Percentiles rank a stretch among this genome's conserved stretches.
Conservation (phyloP, 2,113 vertebrate species). For the Channa argus region DNA sequence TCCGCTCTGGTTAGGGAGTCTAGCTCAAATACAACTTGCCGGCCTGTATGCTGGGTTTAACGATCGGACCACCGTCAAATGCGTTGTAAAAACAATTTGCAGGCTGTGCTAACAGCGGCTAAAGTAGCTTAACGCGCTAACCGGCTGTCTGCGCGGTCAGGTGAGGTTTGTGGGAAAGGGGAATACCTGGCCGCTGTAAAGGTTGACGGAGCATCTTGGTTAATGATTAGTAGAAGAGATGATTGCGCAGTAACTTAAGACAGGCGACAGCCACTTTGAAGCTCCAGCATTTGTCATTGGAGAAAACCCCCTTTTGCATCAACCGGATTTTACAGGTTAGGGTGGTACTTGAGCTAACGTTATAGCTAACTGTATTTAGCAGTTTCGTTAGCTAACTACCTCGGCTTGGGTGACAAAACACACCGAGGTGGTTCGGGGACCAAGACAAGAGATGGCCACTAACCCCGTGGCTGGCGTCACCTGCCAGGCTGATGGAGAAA, state of each 20-base stretch:
- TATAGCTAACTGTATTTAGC: constrained; percentile 39
- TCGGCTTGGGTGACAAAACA: neutral
- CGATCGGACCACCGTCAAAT: neutral
- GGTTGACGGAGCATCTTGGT: neutral
- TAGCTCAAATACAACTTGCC: neutral
- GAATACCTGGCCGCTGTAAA: neutral
- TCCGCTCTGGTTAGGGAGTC: neutral
- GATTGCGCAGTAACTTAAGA: constrained; percentile 6
- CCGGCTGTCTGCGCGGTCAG: neutral
- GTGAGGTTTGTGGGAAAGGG: neutral
- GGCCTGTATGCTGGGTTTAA: neutral
- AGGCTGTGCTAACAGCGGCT: constrained; percentile 52
- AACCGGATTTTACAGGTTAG: neutral
- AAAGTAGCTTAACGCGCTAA: constrained; percentile 49
- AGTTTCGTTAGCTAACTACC: neutral
- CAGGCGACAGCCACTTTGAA: neutral
- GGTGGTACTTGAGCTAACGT: neutral
- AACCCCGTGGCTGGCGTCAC: neutral
- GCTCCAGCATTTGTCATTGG: neutral
- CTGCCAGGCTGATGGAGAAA: constrained; percentile 33
- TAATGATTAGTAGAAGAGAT: constrained; percentile 24
- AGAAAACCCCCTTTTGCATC: neutral
- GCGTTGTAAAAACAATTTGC: neutral
- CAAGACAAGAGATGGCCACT: constrained; percentile 52
- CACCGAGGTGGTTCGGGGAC: neutral